These are phyloP conservation scores for Phyllotis vaccarum DNA, from an alignment of 2,797 vertebrate species.

Conservation along the genomic window DNA sequence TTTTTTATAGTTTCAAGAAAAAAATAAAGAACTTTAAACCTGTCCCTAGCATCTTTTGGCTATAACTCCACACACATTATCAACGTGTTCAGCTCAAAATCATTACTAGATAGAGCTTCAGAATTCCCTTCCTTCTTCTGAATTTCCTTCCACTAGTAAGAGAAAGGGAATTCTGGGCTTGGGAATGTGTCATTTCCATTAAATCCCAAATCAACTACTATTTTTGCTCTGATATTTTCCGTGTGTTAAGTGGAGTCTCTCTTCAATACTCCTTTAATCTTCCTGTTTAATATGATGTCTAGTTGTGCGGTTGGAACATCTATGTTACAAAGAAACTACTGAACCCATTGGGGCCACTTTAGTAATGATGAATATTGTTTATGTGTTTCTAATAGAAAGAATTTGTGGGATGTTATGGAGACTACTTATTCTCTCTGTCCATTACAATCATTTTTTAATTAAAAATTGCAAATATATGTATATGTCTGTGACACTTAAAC, in stretches of 20 bases:
- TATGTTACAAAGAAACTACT: not conserved
- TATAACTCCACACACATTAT: not conserved
- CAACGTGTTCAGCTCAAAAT: not conserved
- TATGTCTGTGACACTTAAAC: not conserved
- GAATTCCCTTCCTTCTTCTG: not conserved
- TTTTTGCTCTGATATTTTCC: not conserved
- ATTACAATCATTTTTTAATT: not conserved
- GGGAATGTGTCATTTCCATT: not conserved
- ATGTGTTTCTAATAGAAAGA: not conserved
- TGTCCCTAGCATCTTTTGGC: not conserved
- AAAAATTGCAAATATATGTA: not conserved
- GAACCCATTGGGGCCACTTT: not conserved
- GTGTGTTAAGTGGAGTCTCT: not conserved
- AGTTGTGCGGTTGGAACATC: not conserved
- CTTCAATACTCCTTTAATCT: not conserved
- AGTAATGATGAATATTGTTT: not conserved
- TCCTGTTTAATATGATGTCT: not conserved
- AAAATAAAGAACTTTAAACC: not conserved
- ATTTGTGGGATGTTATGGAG: not conserved
- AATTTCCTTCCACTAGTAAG: not conserved
- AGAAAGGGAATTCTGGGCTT: not conserved
- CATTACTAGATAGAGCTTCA: not conserved
- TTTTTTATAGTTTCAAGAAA: not conserved
- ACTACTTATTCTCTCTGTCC: not conserved
- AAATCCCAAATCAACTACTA: not conserved